A percentile compares a stretch with the other conserved stretches of the same genome.
phyloP scores from a whole-genome alignment of 1,140 invertebrate genomes.

The Drosophila baimaii region DNA sequence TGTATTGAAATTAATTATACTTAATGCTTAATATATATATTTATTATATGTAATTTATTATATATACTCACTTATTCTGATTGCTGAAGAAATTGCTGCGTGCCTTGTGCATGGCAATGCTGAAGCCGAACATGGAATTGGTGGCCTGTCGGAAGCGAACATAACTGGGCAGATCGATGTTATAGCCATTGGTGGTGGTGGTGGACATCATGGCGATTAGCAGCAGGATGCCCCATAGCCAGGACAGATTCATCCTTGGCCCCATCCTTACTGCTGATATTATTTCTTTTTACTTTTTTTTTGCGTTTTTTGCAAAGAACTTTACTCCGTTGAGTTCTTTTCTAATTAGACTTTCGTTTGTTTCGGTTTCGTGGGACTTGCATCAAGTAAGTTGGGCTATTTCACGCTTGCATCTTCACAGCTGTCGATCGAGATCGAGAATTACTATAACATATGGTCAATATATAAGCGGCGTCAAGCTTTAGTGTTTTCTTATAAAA shows the following conservation, averaged over 20 bases:
- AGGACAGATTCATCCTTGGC: conserved; percentile 15
- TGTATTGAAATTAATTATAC: too few relatives aligned
- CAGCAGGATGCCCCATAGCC: conserved; percentile 26
- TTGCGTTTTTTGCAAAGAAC: background rate
- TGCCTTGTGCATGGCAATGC: conserved; percentile 78
- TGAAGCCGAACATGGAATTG: conserved; percentile 83
- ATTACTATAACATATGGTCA: conserved; percentile 67
- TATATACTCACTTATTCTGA: conserved; percentile 69
- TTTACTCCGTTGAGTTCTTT: conserved; percentile 12
- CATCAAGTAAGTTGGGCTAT: conserved; percentile 32
- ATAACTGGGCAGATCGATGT: conserved; percentile 83
- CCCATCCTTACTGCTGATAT: background rate
- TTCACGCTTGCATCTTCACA: conserved; percentile 69
- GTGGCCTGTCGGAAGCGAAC: conserved; percentile 67
- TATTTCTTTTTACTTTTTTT: background rate
- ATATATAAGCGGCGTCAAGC: conserved; percentile 28
- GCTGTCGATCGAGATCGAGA: conserved; percentile 39
- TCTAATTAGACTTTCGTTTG: conserved; percentile 34
- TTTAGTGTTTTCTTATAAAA: conserved; percentile 61
- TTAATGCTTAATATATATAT: background rate
- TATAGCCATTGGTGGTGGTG: conserved; percentile 49
- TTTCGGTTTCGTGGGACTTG: conserved; percentile 33
- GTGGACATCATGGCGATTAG: conserved; percentile 1
- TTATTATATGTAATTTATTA: background rate
- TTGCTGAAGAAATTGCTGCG: conserved; percentile 54